These are phyloP conservation scores for Megaustenia siamemsis DNA, from an alignment of 2,888 invertebrate genomes.

Conservation along the genomic window DNA sequence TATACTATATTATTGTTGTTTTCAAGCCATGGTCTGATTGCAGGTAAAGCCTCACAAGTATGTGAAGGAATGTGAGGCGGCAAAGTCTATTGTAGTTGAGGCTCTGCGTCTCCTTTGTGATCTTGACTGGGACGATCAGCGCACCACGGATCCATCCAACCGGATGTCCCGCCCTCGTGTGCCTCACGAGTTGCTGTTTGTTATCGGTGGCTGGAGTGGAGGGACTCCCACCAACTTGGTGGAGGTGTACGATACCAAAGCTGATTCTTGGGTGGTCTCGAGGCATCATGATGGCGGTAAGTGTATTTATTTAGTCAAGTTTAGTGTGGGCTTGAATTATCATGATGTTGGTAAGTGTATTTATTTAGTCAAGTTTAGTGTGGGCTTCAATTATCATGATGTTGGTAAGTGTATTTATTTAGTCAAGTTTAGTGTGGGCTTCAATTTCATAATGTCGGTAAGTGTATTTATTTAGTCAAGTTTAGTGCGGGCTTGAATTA, in stretches of 20 bases:
- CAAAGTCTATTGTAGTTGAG: slow-evolving; percentile 93
- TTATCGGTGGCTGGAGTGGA: slow-evolving; percentile 84
- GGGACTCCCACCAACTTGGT: slow-evolving; percentile 88
- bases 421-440: slow-evolving; percentile 51
- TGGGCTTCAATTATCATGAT: slow-evolving; percentile 67
- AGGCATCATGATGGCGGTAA: slow-evolving; percentile 69
- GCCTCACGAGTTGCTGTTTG: slow-evolving; percentile 82
- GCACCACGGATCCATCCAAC: slow-evolving; percentile 80
- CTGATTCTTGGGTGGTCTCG: slow-evolving; percentile 78
- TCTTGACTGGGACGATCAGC: slow-evolving; percentile 90
- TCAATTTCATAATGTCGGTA: slow-evolving; percentile 68
- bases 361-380: background rate
- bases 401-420: slow-evolving; percentile 59
- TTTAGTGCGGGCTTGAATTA: slow-evolving; percentile 60
- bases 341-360: slow-evolving; percentile 66
- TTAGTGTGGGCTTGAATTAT: slow-evolving; percentile 60
- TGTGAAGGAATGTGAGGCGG: slow-evolving; percentile 87
- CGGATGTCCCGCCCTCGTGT: slow-evolving; percentile 86
- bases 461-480: background rate
- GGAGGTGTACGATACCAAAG: slow-evolving; percentile 79
- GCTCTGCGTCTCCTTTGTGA: slow-evolving; percentile 94
- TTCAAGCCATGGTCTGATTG: background rate
- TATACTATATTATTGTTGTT: too few relatives aligned
- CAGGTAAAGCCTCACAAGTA: slow-evolving; percentile 88
- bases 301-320: background rate